phyloP scores from a whole-genome alignment of 2,888 invertebrate species.

The Megaustenia siamemsis region DNA sequence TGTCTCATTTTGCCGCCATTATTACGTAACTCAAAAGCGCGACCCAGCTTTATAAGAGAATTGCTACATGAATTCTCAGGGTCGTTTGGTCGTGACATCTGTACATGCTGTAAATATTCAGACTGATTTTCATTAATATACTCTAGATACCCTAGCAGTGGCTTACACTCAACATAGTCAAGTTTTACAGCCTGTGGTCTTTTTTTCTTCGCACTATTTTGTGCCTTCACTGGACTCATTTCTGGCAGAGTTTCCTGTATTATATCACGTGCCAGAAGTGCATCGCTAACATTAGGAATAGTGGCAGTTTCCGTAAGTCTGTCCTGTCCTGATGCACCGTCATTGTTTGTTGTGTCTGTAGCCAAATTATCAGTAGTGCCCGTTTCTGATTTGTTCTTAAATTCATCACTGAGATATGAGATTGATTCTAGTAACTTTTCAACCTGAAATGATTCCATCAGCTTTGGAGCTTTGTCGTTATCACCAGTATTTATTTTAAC shows the following conservation, averaged over 20 bases:
- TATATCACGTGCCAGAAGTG: not conserved
- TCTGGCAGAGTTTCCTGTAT: not conserved
- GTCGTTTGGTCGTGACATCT: not conserved
- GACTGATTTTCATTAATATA: constrained; percentile 67
- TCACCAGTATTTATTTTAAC: constrained; percentile 45
- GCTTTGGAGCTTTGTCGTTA: not conserved
- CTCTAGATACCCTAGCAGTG: constrained; percentile 66
- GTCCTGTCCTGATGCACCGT: not conserved
- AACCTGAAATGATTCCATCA: not conserved
- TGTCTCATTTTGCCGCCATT: constrained; percentile 21
- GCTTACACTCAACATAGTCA: constrained; percentile 63
- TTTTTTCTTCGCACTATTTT: not conserved
- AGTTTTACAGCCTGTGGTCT: constrained; percentile 50
- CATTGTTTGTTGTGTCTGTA: not conserved
- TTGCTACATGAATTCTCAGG: not conserved
- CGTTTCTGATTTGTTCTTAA: not conserved
- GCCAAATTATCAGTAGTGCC: not conserved
- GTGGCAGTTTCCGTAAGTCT: not conserved
- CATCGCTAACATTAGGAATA: not conserved
- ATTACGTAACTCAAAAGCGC: constrained; percentile 51
- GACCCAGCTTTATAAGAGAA: constrained; percentile 49
- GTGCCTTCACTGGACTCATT: not conserved
- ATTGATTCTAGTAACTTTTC: not conserved
- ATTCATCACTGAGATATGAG: not conserved
- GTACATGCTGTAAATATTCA: constrained; percentile 60